Evolutionary conservation across 2,888 invertebrate genomes (phyloP), one percentile per base, ranked within the genome.

Genomic region (Digitonthophagus gazella): DNA sequence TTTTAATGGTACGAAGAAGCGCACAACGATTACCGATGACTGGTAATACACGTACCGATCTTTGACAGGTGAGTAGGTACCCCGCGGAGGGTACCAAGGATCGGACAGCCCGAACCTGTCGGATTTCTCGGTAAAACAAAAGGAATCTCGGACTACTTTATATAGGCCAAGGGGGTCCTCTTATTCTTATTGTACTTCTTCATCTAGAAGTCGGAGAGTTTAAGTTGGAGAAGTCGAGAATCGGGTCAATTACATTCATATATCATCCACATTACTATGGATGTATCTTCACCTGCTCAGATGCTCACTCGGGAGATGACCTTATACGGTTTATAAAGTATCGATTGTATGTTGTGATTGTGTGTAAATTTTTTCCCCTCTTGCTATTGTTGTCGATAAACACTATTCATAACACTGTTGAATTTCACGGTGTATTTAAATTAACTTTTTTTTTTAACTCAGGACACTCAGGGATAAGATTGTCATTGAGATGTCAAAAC

Each of bases 401-500:
- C 3, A 16, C 65, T 18, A 18, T 18, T 65, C 65, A 55, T 8
- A 16, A 28, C 15, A 15, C 65, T 15, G 16, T 54, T 11, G 11
- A 65, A 18, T 16, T 18, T 44, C 44, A 65, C 11, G 28, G 28
- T 44, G 28, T 44, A 44, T 44, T 44, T 44, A 44, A 44, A 44
- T 44, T 8, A 44, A 44, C 28, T 11, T 8, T 44, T 44, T 44
- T 44, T 57, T 57, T 57, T 57, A 57, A 14, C 15, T 16, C 14
- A 57, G 3, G 11, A 16, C n/a, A 18, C 61, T 19, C 61, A 20
- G n/a, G n/a, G n/a, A 18, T 18, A 57, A 16, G 57, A 16, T 20
- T 18, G 61, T 20, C 61, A 58, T 68, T 68, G 61, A 68, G 68
- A 65, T 65, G 68, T 68, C 68, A 68, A 68, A 68, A 65, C 56